Base-by-base conservation (phyloP, 2,888 invertebrate genomes). In the Cistogaster globosa region DNA sequence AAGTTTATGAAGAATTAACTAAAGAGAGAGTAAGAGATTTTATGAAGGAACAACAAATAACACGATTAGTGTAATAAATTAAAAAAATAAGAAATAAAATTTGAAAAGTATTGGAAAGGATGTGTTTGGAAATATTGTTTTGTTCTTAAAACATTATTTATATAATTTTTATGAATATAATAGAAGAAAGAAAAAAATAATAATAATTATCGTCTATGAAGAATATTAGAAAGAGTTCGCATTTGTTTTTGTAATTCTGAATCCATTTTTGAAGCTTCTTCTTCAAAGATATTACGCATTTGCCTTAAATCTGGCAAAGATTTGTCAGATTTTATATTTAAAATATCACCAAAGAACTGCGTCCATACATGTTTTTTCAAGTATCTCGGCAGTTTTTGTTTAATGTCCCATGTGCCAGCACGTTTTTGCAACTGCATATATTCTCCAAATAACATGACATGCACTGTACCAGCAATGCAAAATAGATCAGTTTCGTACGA, bases 401-500 rank as follows among this genome's bases (percentile, higher is more conserved):
- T 95, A 77, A 95, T 95, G 89, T 95, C 95, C 95, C 95, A 95
- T 51, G 94, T 94, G 88, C 94, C 94, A 88, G 94, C 93, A 74
- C 94, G 94, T 90, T 95, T 95, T 68, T 94, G 94, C 42, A 96
- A 95, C 90, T 97, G 96, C 96, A 98, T 98, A 91, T 98, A 98
- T 90, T 96, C 96, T 74, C 97, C 97, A 93, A 97, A 96, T 32
- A 98, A 93, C 90, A 98, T 94, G 67, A 97, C 97, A 91, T 98
- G 97, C 86, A 97, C 95, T 3, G 97, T 97, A 42, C 97, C 97
- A 72, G 97, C 97, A 87, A 98, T 94, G 89, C 98, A 98, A 93
- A 96, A 98, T 89, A 97, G 93, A 93, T 99, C 98, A 16, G 97
- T 98, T 93, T 98, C 98, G 91, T 97, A 98, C 18, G 97, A 98